A percentile compares a stretch with the other conserved stretches of the same genome.
Conservation (phyloP, 35 echinoderm and acorn worm genomes). For the Apostichopus parvimensis region DNA sequence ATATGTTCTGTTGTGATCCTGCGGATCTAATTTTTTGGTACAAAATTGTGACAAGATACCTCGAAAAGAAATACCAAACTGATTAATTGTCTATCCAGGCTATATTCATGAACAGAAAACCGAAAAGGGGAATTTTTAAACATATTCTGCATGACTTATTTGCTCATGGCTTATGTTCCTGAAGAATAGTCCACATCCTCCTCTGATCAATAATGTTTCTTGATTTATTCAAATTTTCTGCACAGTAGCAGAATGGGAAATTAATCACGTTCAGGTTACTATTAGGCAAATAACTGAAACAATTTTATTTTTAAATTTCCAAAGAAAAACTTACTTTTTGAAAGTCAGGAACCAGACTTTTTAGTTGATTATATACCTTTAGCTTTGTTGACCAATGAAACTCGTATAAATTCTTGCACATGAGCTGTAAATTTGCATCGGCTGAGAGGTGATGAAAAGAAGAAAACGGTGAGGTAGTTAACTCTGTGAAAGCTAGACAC, state of each 20-base stretch:
- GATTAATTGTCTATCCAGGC: not conserved
- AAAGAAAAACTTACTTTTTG: not conserved
- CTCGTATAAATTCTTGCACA: not conserved
- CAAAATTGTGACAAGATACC: not conserved
- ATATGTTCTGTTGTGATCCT: no score
- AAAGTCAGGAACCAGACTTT: not conserved
- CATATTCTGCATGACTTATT: no score
- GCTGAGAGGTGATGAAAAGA: not conserved
- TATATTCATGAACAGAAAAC: not conserved
- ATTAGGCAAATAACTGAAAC: no score
- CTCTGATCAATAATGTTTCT: no score
- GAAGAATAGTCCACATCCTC: no score
- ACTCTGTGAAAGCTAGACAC: no score
- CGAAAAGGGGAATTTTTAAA: no score
- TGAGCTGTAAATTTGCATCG: not conserved
- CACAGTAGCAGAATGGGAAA: no score
- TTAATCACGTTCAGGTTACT: no score
- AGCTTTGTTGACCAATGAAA: conserved; percentile 7
- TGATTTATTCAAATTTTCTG: no score
- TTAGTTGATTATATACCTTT: not conserved
- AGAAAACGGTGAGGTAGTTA: not conserved
- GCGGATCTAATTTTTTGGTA: not conserved
- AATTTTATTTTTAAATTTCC: no score
- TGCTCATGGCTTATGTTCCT: no score
- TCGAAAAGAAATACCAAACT: not conserved